A percentile compares a stretch with the other conserved stretches of the same genome.
These are phyloP conservation scores for Idris sp. DNA, from an alignment of 1,140 invertebrate species.

Conservation along the genomic window DNA sequence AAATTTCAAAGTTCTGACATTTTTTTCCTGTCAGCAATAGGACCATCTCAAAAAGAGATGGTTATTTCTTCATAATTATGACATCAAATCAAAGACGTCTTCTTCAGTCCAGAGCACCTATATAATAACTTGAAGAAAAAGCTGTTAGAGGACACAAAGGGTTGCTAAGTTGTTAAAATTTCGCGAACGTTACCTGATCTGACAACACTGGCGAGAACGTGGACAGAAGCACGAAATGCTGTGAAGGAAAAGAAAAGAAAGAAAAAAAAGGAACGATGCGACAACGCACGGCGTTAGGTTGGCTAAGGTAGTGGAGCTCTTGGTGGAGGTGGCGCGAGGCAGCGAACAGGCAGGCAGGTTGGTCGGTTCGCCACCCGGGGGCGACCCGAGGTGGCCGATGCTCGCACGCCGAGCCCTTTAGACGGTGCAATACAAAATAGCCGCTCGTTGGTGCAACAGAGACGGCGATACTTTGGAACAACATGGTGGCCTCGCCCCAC, in stretches of 20 bases:
- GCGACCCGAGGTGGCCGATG: conserved; percentile 75
- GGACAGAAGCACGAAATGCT: conserved; percentile 61
- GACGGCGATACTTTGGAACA: conserved; percentile 64
- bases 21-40: too few species aligned
- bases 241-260: conserved; percentile 33
- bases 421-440: conserved; percentile 39
- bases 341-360: conserved; percentile 67
- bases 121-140: conserved; percentile 20
- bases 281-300: conserved; percentile 40
- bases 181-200: conserved; percentile 55
- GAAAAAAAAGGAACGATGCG: conserved; percentile 13
- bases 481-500: conserved; percentile 79
- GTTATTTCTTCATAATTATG: too few species aligned
- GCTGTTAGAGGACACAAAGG: conserved; percentile 36
- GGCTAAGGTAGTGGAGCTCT: conserved; percentile 53
- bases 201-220: conserved; percentile 60
- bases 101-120: not conserved
- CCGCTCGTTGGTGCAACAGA: conserved; percentile 17
- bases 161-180: conserved; percentile 52
- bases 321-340: conserved; percentile 68
- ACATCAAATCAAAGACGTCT: too few species aligned
- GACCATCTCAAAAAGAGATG: too few species aligned
- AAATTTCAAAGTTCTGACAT: too few species aligned
- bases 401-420: conserved; percentile 65
- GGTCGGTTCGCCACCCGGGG: conserved; percentile 76